phyloP scores from a whole-genome alignment of 2,888 invertebrate genomes.

The Tineola bisselliella region DNA sequence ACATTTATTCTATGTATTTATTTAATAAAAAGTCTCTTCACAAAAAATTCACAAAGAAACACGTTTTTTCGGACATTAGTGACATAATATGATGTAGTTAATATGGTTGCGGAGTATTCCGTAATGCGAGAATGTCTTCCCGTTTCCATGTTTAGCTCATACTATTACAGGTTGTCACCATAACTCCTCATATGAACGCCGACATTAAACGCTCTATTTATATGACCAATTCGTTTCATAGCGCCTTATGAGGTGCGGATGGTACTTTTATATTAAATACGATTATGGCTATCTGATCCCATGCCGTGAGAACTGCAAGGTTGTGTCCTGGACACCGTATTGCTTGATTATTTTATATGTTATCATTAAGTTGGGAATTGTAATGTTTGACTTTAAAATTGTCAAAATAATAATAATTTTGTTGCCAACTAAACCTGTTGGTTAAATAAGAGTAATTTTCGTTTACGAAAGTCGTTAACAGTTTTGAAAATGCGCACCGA shows the following conservation, averaged over 20 bases:
- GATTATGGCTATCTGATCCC: constrained; percentile 16
- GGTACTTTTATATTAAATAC: constrained; percentile 8
- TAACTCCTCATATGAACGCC: constrained; percentile 10
- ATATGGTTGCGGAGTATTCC: background rate
- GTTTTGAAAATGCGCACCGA: constrained; percentile 61
- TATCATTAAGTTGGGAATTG: too few relatives aligned
- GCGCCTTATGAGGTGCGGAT: constrained; percentile 14
- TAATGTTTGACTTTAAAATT: too few relatives aligned
- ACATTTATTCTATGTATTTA: too few relatives aligned
- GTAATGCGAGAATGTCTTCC: background rate
- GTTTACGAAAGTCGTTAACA: constrained; percentile 46
- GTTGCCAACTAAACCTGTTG: background rate
- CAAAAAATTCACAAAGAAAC: too few relatives aligned
- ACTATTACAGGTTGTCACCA: constrained; percentile 5
- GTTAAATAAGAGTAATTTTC: constrained; percentile 31
- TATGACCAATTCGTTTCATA: constrained; percentile 14
- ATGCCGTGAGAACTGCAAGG: constrained; percentile 15
- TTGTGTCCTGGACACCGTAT: background rate
- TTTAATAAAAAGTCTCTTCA: too few relatives aligned
- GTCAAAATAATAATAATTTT: too few relatives aligned
- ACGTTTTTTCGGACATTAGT: too few relatives aligned
- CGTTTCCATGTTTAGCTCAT: constrained; percentile 7
- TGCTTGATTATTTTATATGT: background rate
- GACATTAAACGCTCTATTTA: constrained; percentile 15
- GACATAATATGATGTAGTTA: background rate